Conservation (phyloP, 2,113 vertebrate species). For the Chitala chitala region DNA sequence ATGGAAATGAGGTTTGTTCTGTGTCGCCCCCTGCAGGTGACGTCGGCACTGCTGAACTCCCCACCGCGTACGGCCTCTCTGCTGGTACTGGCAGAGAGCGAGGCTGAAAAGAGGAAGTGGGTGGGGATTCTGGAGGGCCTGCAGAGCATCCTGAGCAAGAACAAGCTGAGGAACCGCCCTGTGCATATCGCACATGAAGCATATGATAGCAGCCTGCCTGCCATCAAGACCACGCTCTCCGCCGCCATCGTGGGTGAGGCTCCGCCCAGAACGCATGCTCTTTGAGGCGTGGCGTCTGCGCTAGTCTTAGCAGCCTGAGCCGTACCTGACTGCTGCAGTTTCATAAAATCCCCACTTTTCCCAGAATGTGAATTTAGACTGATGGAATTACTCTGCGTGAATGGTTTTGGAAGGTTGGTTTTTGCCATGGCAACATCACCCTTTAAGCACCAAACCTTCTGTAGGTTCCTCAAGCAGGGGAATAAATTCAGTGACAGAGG, state of each 20-base stretch:
- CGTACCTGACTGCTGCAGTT: too few relatives aligned
- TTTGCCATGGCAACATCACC: not conserved
- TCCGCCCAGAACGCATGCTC: not conserved
- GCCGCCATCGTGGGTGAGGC: constrained; percentile 80
- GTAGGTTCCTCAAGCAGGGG: not conserved
- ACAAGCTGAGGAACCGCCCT: constrained; percentile 72
- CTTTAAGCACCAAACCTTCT: not conserved
- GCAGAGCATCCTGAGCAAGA: constrained; percentile 84
- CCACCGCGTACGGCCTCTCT: constrained; percentile 78
- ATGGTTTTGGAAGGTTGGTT: not conserved
- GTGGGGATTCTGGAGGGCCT: constrained; percentile 89
- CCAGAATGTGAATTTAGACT: not conserved
- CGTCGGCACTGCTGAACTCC: constrained; percentile 77
- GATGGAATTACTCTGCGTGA: not conserved
- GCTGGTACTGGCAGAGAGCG: constrained; percentile 87
- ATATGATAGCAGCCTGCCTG: constrained; percentile 85
- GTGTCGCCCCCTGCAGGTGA: constrained; percentile 73
- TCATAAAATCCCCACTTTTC: too few relatives aligned
- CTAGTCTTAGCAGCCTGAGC: too few relatives aligned
- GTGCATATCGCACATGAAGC: constrained; percentile 87
- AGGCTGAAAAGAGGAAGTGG: constrained; percentile 92
- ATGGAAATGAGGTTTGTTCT: too few relatives aligned
- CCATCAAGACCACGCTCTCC: constrained; percentile 81
- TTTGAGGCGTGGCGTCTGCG: not conserved
- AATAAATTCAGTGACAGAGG: not conserved